Evolutionary conservation across 2,113 vertebrate species (phyloP).

Genomic region (Riparia riparia): DNA sequence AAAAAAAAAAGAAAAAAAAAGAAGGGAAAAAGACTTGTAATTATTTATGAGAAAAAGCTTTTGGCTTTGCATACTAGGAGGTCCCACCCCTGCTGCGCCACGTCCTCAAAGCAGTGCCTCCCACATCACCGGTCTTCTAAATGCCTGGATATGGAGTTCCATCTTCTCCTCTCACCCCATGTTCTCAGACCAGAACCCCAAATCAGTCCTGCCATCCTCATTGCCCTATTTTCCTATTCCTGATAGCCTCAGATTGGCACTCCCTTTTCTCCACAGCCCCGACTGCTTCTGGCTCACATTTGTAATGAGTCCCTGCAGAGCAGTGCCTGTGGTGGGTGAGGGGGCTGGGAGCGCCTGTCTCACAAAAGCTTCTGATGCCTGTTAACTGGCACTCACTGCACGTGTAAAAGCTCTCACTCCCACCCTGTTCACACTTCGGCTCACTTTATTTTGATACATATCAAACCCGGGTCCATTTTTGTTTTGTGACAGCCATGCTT

Average conservation of each 20-base stretch:
- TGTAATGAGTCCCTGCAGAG: background rate
- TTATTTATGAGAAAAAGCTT: background rate
- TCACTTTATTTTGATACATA: background rate
- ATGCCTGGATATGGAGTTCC: background rate
- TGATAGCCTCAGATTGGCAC: background rate
- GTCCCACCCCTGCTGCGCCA: background rate
- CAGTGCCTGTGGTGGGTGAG: accelerated
- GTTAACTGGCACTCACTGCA: background rate
- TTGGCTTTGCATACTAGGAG: background rate
- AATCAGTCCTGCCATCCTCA: background rate
- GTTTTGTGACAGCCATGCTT: background rate
- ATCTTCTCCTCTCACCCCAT: background rate
- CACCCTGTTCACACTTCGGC: background rate
- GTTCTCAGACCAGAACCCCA: background rate
- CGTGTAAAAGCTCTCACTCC: background rate
- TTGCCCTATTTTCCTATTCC: background rate
- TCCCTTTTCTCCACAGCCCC: background rate
- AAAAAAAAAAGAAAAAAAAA: background rate
- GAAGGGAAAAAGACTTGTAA: background rate
- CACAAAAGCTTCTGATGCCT: background rate
- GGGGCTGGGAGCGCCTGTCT: accelerated
- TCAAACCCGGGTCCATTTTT: background rate
- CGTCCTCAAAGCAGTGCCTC: background rate
- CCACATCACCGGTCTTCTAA: background rate
- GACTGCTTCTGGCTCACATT: background rate